Evolutionary conservation across 1,140 invertebrate species (phyloP).

Genomic region (Eriocheir sinensis): DNA sequence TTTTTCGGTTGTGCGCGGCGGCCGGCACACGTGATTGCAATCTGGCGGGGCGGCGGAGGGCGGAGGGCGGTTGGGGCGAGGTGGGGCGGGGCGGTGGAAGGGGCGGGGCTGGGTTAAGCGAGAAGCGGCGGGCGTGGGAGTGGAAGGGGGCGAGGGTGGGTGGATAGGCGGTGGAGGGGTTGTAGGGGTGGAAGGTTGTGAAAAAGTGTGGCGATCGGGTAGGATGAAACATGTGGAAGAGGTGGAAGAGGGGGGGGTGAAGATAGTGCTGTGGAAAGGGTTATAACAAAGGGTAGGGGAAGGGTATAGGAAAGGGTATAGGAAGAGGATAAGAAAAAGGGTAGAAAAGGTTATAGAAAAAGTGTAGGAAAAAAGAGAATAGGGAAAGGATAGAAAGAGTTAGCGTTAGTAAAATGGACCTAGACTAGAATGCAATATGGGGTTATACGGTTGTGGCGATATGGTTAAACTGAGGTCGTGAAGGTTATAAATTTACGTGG

Average conservation of each 20-base stretch:
- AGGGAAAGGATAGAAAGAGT: background rate
- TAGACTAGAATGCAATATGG: background rate
- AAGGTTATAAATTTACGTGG: background rate
- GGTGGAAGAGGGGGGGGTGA: background rate
- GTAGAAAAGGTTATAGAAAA: background rate
- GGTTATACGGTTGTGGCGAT: background rate
- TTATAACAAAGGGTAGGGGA: background rate
- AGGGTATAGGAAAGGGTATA: background rate
- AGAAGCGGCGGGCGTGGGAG: no score
- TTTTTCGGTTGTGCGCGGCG: conserved; percentile 10
- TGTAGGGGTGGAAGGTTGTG: background rate
- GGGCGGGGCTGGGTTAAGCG: no score
- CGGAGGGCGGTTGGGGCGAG: background rate
- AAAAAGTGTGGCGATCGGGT: no score
- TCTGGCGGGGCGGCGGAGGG: background rate
- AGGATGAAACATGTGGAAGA: background rate
- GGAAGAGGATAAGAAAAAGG: background rate
- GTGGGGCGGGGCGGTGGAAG: background rate
- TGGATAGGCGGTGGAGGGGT: no score
- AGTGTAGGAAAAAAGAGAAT: background rate
- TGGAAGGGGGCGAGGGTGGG: no score
- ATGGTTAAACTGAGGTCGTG: background rate
- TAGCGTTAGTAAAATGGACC: background rate
- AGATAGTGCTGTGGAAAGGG: background rate
- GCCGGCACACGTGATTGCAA: conserved; percentile 19